A percentile compares a stretch with the other conserved stretches of the same genome.
Evolutionary conservation across 2,888 invertebrate species (phyloP).

Genomic region (Aquatica leii): DNA sequence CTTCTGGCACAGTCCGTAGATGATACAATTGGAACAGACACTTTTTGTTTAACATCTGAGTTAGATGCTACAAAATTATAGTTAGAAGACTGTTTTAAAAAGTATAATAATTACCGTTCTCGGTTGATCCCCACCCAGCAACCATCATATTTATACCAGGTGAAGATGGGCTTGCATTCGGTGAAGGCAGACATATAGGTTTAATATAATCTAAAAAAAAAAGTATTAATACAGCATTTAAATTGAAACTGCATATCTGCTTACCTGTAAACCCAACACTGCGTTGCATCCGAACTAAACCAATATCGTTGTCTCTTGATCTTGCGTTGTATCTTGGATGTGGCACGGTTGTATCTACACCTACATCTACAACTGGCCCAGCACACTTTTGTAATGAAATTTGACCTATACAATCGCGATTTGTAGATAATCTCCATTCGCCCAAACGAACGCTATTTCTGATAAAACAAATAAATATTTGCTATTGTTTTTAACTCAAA

Average conservation of each 20-base stretch:
- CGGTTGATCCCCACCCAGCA: slow-evolving; percentile 36
- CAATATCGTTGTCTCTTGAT: slow-evolving; percentile 47
- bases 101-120: slow-evolving; percentile 28
- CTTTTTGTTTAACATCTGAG: slow-evolving; percentile 31
- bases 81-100: too few species aligned
- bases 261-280: slow-evolving; percentile 15
- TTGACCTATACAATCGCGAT: slow-evolving; percentile 48
- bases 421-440: slow-evolving; percentile 60
- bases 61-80: slow-evolving; percentile 3
- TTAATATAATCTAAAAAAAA: slow-evolving; percentile 59
- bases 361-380: slow-evolving; percentile 52
- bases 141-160: slow-evolving; percentile 14
- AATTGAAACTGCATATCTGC: background rate
- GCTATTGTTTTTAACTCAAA: background rate
- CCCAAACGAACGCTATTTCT: slow-evolving; percentile 68
- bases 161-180: slow-evolving; percentile 25
- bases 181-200: slow-evolving; percentile 66
- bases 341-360: slow-evolving; percentile 55
- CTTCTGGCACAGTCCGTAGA: slow-evolving; percentile 19
- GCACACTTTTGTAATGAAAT: slow-evolving; percentile 51
- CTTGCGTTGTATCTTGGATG: slow-evolving; percentile 53
- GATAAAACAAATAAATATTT: background rate
- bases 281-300: slow-evolving; percentile 15
- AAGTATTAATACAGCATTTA: background rate
- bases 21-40: slow-evolving; percentile 30